Conservation (phyloP, 92 coral and sea anemone genomes). For the Parazoanthus darwini region DNA sequence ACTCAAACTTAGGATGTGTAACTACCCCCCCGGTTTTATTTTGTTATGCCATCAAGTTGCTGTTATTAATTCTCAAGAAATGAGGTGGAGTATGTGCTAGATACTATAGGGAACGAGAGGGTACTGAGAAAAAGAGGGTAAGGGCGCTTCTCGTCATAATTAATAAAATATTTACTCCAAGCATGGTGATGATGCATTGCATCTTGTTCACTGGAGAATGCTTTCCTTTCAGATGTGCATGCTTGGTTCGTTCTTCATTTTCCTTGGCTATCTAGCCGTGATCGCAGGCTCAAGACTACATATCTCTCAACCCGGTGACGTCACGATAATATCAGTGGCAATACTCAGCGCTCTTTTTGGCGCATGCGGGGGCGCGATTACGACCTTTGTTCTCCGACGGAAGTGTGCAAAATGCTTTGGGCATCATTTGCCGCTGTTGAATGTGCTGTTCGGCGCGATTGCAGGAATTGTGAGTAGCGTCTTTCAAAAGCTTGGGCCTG, state of each 20-base stretch:
- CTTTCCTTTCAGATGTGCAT: slow-evolving; percentile 42
- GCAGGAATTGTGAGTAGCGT: slow-evolving; percentile 51
- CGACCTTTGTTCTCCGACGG: slow-evolving; percentile 48
- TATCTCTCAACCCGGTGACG: slow-evolving; percentile 34
- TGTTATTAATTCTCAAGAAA: too few species aligned
- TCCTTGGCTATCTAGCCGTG: slow-evolving; percentile 56
- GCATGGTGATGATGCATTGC: background rate
- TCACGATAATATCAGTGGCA: slow-evolving; percentile 9
- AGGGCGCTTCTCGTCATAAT: too few species aligned
- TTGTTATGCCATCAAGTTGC: too few species aligned
- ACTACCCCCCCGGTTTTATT: too few species aligned
- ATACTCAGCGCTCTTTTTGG: slow-evolving; percentile 45
- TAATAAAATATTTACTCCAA: too few species aligned
- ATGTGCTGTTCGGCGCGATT: slow-evolving; percentile 44
- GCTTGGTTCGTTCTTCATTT: slow-evolving; percentile 43
- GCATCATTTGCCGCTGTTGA: slow-evolving; percentile 48
- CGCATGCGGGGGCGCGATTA: slow-evolving; percentile 48
- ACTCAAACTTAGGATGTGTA: too few species aligned
- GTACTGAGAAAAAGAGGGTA: too few species aligned
- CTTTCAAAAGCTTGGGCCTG: too few species aligned
- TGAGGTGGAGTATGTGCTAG: too few species aligned
- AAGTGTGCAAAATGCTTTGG: slow-evolving; percentile 55
- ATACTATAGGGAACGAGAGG: too few species aligned
- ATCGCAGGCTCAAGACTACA: slow-evolving; percentile 45
- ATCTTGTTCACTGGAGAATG: background rate